These are phyloP conservation scores for Melipona quadrifasciata DNA, from an alignment of 1,140 invertebrate genomes.

Conservation along the genomic window DNA sequence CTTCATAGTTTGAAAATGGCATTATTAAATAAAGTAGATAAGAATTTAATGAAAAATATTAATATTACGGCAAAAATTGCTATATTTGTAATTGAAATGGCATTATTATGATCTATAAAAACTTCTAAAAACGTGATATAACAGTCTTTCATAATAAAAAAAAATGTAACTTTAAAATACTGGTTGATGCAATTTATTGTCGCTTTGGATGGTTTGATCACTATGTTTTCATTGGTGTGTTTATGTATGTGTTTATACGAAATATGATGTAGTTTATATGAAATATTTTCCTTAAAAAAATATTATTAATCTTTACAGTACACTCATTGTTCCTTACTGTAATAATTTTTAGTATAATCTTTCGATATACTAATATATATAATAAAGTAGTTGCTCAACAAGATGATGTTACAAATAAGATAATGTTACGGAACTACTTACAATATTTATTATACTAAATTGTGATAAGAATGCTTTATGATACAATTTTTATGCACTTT, in stretches of 20 bases:
- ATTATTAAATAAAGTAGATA: conserved; percentile 36
- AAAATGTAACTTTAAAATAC: conserved; percentile 52
- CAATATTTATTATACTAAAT: conserved; percentile 59
- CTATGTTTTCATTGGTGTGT: conserved; percentile 41
- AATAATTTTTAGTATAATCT: conserved; percentile 24
- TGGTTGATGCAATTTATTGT: conserved; percentile 31
- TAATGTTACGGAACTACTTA: conserved; percentile 41
- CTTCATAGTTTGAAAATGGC: conserved; percentile 45
- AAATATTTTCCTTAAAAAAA: neutral
- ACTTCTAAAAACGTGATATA: conserved; percentile 59
- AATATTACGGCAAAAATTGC: conserved; percentile 36
- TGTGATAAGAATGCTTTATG: conserved; percentile 60
- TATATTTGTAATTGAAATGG: conserved; percentile 53
- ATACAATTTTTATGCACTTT: conserved; percentile 41
- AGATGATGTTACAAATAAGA: conserved; percentile 27
- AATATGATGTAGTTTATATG: neutral
- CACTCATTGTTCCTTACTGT: conserved; percentile 26
- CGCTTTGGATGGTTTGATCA: conserved; percentile 38
- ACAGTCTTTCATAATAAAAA: conserved; percentile 60
- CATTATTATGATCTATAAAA: conserved; percentile 51
- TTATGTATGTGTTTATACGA: neutral
- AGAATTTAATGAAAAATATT: conserved; percentile 34
- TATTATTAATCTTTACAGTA: neutral
- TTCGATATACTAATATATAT: conserved; percentile 26
- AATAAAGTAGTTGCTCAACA: conserved; percentile 62